phyloP scores from a whole-genome alignment of 1,140 invertebrate genomes.

The Drosophila elegans region DNA sequence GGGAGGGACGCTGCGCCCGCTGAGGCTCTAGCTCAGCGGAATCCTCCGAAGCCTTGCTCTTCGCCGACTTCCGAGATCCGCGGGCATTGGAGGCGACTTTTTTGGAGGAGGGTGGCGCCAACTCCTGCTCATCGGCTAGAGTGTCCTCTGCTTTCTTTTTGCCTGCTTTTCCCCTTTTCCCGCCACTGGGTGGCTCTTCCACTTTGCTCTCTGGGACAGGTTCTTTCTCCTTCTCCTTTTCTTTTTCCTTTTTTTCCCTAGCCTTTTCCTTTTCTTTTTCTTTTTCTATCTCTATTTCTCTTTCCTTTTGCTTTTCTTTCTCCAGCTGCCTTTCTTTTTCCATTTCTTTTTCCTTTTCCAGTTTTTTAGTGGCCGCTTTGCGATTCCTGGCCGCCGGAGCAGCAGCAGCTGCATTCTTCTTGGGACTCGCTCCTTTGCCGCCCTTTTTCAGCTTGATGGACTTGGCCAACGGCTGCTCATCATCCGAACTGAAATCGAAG shows the following conservation, averaged over 20 bases:
- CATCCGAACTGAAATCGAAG: constrained; percentile 85
- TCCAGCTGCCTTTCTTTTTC: constrained; percentile 19
- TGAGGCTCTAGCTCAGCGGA: constrained; percentile 28
- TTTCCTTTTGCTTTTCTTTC: constrained; percentile 10
- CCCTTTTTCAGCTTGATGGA: constrained; percentile 81
- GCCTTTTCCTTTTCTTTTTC: constrained; percentile 8
- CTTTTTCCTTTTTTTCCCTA: background rate
- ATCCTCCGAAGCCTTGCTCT: constrained; percentile 41
- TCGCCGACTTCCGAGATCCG: constrained; percentile 48
- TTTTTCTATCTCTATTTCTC: constrained; percentile 1
- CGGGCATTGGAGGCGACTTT: constrained; percentile 49
- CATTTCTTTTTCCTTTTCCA: constrained; percentile 27
- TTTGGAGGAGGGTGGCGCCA: constrained; percentile 54
- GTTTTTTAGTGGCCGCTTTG: constrained; percentile 57
- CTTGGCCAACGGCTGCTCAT: constrained; percentile 84
- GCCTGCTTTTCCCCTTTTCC: constrained; percentile 41
- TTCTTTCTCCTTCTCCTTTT: constrained; percentile 15
- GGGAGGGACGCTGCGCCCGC: constrained; percentile 86
- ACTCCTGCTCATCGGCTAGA: constrained; percentile 39
- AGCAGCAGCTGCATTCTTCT: constrained; percentile 38
- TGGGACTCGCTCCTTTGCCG: constrained; percentile 42
- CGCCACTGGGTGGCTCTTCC: constrained; percentile 25
- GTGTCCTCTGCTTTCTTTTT: constrained; percentile 51
- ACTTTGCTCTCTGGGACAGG: constrained; percentile 18
- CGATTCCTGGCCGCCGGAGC: constrained; percentile 47